Evolutionary conservation across 1,140 invertebrate species (phyloP).

Genomic region (Leptopilina clavipes): DNA sequence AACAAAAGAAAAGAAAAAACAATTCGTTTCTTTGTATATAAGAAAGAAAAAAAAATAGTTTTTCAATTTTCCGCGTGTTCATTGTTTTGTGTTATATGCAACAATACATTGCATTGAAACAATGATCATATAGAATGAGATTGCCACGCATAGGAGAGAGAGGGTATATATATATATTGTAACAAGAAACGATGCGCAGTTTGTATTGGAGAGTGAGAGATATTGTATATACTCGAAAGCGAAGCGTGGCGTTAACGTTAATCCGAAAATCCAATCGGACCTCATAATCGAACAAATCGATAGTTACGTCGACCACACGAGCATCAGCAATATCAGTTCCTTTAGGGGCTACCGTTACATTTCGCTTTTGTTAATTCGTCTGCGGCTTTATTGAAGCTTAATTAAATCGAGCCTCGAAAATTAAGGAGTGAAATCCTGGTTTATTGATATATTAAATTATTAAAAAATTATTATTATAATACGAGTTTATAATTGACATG

Average conservation of each 20-base stretch:
- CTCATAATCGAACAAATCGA: constrained; percentile 39
- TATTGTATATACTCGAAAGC: constrained; percentile 43
- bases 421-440: not conserved
- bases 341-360: not conserved
- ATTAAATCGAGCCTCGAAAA: not conserved
- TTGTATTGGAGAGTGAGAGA: constrained; percentile 44
- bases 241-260: constrained; percentile 41
- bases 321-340: constrained; percentile 24
- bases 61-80: not conserved
- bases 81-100: not conserved
- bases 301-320: not conserved
- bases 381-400: not conserved
- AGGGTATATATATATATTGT: constrained; percentile 1
- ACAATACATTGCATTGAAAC: constrained; percentile 37
- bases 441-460: no score
- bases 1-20: no score
- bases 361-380: not conserved
- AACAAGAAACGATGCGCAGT: constrained; percentile 41
- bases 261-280: constrained; percentile 47
- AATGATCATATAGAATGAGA: constrained; percentile 44
- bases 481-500: no score
- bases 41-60: not conserved
- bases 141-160: constrained; percentile 7
- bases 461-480: no score
- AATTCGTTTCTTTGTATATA: no score